A percentile compares a stretch with the other conserved stretches of the same genome.
Conservation (phyloP, 2,113 vertebrate genomes). For the Coptodon bakossiorum region DNA sequence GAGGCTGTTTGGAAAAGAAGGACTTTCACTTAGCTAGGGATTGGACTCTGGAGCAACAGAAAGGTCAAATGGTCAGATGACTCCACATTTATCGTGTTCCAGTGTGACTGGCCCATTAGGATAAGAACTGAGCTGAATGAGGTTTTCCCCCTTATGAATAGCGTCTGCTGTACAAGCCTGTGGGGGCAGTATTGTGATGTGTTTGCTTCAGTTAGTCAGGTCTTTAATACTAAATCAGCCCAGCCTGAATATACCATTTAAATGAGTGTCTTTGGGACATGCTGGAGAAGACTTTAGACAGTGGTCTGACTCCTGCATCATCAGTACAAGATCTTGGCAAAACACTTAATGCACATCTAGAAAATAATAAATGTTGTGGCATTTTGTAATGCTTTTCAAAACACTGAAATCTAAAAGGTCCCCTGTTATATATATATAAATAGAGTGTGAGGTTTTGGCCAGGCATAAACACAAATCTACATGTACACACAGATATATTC, state of each 20-base stretch:
- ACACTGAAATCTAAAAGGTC: neutral
- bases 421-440: neutral
- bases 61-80: neutral
- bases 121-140: neutral
- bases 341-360: neutral
- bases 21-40: neutral
- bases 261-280: neutral
- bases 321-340: neutral
- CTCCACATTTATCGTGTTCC: neutral
- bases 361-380: neutral
- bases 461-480: neutral
- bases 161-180: neutral
- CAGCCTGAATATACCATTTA: neutral
- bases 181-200: neutral
- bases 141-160: accelerated
- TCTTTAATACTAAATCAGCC: neutral
- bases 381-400: neutral
- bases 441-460: neutral
- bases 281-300: neutral
- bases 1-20: neutral
- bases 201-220: neutral
- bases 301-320: neutral
- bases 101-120: neutral
- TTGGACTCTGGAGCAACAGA: neutral
- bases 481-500: neutral